These are phyloP conservation scores for Stichodactyla mertensii DNA, from an alignment of 64 coral and sea anemone species.

Conservation along the genomic window DNA sequence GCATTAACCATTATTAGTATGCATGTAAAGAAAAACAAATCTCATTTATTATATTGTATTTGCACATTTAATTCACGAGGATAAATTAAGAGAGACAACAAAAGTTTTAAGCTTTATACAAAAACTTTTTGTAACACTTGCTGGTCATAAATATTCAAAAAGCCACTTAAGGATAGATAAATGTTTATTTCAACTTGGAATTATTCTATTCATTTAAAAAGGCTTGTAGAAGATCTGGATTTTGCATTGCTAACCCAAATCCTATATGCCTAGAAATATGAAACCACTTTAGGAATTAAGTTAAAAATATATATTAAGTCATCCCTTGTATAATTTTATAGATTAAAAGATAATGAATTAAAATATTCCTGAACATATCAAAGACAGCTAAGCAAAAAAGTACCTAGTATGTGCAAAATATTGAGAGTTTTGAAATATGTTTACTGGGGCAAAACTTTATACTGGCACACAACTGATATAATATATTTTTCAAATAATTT, in stretches of 20 bases:
- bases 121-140: not conserved
- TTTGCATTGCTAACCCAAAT: not conserved
- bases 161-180: not conserved
- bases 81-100: not conserved
- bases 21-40: not conserved
- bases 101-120: not conserved
- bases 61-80: not conserved
- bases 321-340: not conserved
- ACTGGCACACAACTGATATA: not conserved
- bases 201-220: no score
- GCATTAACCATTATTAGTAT: not conserved
- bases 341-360: not conserved
- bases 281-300: not conserved
- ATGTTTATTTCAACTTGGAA: not conserved
- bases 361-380: not conserved
- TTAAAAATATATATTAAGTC: not conserved
- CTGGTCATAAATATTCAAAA: not conserved
- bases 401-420: not conserved
- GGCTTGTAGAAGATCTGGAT: no score
- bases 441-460: no score
- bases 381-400: not conserved
- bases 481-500: not conserved
- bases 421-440: not conserved
- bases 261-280: not conserved
- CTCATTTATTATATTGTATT: not conserved